Conservation (phyloP, 1,140 invertebrate species). For the Aphelinus certus region DNA sequence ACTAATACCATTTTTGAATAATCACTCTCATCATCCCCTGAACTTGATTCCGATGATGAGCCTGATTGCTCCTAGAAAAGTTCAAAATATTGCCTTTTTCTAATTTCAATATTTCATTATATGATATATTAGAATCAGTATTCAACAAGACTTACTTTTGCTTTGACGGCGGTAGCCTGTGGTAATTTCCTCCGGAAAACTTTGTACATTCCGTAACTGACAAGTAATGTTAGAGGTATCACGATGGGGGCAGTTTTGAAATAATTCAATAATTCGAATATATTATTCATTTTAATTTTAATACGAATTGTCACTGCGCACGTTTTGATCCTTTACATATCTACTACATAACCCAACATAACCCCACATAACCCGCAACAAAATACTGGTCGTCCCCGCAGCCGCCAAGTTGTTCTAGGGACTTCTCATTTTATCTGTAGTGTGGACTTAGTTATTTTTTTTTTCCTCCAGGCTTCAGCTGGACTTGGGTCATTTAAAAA, state of each 20-base stretch:
- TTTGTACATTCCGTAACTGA: slow-evolving; percentile 27
- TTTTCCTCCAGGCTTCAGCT: too few relatives aligned
- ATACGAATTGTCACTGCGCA: neutral
- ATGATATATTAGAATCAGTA: too few relatives aligned
- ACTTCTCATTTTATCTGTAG: too few relatives aligned
- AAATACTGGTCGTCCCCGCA: too few relatives aligned
- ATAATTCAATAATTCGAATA: slow-evolving; percentile 17
- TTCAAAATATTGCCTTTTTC: too few relatives aligned
- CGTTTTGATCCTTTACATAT: neutral
- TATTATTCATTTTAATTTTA: neutral
- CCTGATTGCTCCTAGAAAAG: slow-evolving; percentile 5
- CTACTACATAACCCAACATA: neutral
- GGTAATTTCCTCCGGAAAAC: slow-evolving; percentile 15
- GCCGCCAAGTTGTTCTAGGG: too few relatives aligned
- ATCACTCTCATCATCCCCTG: slow-evolving; percentile 47
- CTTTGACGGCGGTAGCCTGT: neutral
- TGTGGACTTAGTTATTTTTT: too few relatives aligned
- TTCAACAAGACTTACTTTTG: neutral
- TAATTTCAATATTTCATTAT: too few relatives aligned
- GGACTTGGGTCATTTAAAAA: too few relatives aligned
- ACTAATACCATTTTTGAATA: slow-evolving; percentile 87
- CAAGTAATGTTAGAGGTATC: slow-evolving; percentile 24
- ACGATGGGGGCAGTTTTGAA: slow-evolving; percentile 7
- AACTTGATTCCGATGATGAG: slow-evolving; percentile 1
- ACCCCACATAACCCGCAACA: neutral